A percentile compares a stretch with the other conserved stretches of the same genome.
Conservation (phyloP, 2,113 vertebrate genomes). For the Mastomys natalensis region DNA sequence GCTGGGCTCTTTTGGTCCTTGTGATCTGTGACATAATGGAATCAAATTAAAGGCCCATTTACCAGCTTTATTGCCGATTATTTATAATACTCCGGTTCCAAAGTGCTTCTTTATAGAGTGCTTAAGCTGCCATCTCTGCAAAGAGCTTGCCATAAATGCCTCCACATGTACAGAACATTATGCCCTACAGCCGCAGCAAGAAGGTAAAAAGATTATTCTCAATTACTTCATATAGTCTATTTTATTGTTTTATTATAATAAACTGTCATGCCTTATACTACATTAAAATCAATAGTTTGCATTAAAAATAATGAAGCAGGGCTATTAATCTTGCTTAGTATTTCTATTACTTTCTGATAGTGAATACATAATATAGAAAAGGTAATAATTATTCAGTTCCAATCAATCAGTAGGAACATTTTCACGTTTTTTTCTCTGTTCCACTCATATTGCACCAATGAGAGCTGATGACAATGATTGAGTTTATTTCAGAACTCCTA, state of each 20-base stretch:
- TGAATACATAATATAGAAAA: constrained; percentile 78
- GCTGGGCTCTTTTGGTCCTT: constrained; percentile 78
- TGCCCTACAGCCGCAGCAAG: constrained; percentile 81
- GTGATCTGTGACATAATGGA: constrained; percentile 88
- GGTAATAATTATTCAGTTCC: constrained; percentile 87
- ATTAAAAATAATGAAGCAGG: constrained; percentile 90
- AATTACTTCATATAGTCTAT: constrained; percentile 90
- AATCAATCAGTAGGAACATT: constrained; percentile 87
- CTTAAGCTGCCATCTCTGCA: constrained; percentile 89
- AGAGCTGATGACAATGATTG: not conserved
- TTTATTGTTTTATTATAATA: constrained; percentile 91
- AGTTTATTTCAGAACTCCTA: constrained; percentile 6
- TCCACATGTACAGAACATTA: constrained; percentile 85
- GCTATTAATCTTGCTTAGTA: constrained; percentile 89
- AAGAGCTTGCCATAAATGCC: constrained; percentile 89
- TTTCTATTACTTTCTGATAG: constrained; percentile 84
- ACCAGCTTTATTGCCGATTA: constrained; percentile 89
- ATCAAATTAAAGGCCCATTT: constrained; percentile 91
- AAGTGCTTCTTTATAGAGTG: constrained; percentile 91
- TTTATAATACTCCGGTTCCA: constrained; percentile 89
- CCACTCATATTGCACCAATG: not conserved
- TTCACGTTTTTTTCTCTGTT: constrained; percentile 74
- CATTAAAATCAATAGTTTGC: constrained; percentile 91
- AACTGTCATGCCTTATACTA: constrained; percentile 87
- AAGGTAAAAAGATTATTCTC: constrained; percentile 89